Percentiles rank a stretch among this genome's conserved stretches.
These are phyloP conservation scores for Lethenteron camtschaticum DNA, from an alignment of 2,113 vertebrate species.

Conservation along the genomic window DNA sequence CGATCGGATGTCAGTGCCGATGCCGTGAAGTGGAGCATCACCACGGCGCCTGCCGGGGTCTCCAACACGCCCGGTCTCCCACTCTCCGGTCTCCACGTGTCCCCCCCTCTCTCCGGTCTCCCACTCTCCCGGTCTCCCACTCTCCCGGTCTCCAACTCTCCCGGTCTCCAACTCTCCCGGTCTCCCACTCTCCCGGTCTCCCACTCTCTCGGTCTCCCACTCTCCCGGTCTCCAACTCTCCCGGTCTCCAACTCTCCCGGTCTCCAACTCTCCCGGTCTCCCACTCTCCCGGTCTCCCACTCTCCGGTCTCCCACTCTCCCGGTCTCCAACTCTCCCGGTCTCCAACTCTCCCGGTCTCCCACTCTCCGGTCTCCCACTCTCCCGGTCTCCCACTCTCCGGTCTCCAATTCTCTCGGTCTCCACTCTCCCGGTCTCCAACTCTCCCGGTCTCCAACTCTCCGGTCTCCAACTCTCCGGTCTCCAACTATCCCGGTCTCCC, in stretches of 20 bases:
- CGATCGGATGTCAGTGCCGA: too few species aligned
- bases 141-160: too few species aligned
- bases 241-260: slow-evolving; percentile 18
- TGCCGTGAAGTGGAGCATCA: too few species aligned
- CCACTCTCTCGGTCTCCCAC: slow-evolving; percentile 15
- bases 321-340: too few species aligned
- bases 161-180: too few species aligned
- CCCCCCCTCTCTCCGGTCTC: too few species aligned
- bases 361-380: neutral
- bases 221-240: slow-evolving; percentile 9
- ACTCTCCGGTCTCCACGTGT: neutral
- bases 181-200: slow-evolving; percentile 9
- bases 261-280: slow-evolving; percentile 10
- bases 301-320: slow-evolving; percentile 5
- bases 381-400: too few species aligned
- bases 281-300: slow-evolving; percentile 12
- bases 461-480: slow-evolving; percentile 12
- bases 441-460: neutral
- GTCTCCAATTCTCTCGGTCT: too few species aligned
- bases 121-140: too few species aligned
- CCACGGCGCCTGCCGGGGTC: too few species aligned
- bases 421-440: too few species aligned
- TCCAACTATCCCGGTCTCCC: slow-evolving; percentile 10
- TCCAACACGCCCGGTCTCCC: neutral
- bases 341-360: neutral